Evolutionary conservation across 2,888 invertebrate genomes (phyloP).

Genomic region (Cristatella mucedo): DNA sequence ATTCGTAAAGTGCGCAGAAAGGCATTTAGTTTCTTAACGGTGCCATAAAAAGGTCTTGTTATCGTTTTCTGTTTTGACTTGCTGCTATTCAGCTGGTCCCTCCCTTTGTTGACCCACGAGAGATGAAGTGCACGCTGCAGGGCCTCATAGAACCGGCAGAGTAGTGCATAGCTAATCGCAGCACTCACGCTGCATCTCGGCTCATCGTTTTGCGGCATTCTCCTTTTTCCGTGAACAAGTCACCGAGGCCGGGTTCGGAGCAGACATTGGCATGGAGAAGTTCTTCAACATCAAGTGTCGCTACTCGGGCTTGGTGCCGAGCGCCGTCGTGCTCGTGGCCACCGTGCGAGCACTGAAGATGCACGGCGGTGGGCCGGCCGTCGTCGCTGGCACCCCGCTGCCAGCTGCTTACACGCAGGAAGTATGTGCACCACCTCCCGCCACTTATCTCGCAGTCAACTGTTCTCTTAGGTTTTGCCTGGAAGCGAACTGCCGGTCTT

Average conservation of each 20-base stretch:
- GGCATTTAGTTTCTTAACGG: too few relatives aligned
- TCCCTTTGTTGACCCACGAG: too few relatives aligned
- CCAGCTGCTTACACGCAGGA: constrained; percentile 60
- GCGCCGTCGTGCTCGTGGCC: constrained; percentile 76
- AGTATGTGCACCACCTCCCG: constrained; percentile 18
- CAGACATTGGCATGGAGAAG: constrained; percentile 96
- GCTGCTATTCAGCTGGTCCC: too few relatives aligned
- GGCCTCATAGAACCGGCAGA: not conserved
- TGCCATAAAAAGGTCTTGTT: too few relatives aligned
- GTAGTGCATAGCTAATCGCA: too few relatives aligned
- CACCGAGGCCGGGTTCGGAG: constrained; percentile 96
- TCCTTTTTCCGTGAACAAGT: constrained; percentile 39
- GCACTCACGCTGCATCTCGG: too few relatives aligned
- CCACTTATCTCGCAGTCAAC: not conserved
- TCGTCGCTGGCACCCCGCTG: constrained; percentile 63
- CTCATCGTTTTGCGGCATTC: not conserved
- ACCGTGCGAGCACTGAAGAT: constrained; percentile 90
- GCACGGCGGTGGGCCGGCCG: constrained; percentile 91
- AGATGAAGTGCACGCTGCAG: too few relatives aligned
- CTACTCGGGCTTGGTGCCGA: constrained; percentile 64
- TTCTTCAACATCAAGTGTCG: constrained; percentile 93
- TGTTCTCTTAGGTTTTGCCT: not conserved
- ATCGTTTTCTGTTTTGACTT: too few relatives aligned
- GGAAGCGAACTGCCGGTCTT: not conserved
- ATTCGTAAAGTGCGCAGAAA: too few relatives aligned